Percentiles rank a stretch among this genome's conserved stretches.
Conservation (phyloP, 2,888 invertebrate genomes). For the Meteorus colon region DNA sequence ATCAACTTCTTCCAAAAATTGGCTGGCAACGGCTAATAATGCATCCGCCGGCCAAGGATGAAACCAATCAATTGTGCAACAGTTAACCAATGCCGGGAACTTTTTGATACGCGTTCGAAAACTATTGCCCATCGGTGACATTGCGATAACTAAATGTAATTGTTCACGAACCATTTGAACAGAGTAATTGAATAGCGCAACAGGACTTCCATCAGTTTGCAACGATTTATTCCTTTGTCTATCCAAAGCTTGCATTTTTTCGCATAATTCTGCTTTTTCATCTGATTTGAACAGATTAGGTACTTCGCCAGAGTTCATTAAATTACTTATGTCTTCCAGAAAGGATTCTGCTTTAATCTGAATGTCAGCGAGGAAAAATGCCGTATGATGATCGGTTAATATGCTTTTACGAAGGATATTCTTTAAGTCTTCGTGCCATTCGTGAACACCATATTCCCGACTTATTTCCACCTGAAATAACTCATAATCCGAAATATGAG, state of each 20-base stretch:
- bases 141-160: constrained; percentile 90
- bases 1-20: constrained; percentile 84
- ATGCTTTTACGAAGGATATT: constrained; percentile 85
- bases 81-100: constrained; percentile 94
- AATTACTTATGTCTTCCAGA: constrained; percentile 93
- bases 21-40: constrained; percentile 88
- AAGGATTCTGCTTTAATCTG: constrained; percentile 97
- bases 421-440: constrained; percentile 96
- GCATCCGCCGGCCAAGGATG: constrained; percentile 97
- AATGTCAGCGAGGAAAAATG: constrained; percentile 92
- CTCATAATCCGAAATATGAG: constrained; percentile 95
- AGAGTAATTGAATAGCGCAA: constrained; percentile 93
- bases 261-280: constrained; percentile 92
- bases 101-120: constrained; percentile 88
- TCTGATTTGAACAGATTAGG: constrained; percentile 91
- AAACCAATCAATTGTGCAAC: constrained; percentile 97
- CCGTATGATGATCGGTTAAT: constrained; percentile 88
- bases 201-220: constrained; percentile 94
- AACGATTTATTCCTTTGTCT: constrained; percentile 89
- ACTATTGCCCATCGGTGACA: constrained; percentile 93
- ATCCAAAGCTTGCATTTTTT: constrained; percentile 94
- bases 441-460: constrained; percentile 85
- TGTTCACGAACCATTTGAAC: constrained; percentile 91
- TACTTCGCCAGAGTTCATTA: constrained; percentile 94
- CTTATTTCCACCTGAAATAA: constrained; percentile 94